Base-by-base conservation (phyloP, 2,797 vertebrate genomes). In the Centropyge bicolor region DNA sequence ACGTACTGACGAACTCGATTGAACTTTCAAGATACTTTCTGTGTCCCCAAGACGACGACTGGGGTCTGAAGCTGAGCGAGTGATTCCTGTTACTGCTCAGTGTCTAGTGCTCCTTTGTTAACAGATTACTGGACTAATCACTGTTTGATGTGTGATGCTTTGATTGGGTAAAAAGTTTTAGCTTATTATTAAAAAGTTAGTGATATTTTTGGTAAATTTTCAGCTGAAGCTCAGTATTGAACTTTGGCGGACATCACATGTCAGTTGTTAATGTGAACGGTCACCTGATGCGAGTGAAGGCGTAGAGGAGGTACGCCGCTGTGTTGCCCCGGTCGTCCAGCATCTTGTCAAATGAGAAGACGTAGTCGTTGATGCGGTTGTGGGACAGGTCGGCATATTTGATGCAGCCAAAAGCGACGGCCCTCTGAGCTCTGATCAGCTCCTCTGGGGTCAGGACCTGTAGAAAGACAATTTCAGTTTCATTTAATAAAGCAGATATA, bases 321-420 rank as follows among this genome's bases (percentile, higher is more conserved):
- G 98, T 99, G 92, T 99, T 99, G 48, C 98, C 98, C 74, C 97
- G 90, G 94, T 99, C 98, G 8, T 99, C 98, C 86, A 99, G 92
- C 98, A 99, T 99, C 93, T 99, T 99, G 94, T 99, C 98, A 14
- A 99, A 99, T 43, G 98, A 98, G 94, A 99, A 99, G 52, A 99
- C 89, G 24, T 99, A 99, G 92, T 99, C 98, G 16, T 99, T 99
- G 87, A 97, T 94, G 70, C 98, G 96, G 88, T 98, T 99, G 93
- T 99, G 97, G 14, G 96, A 98, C 17, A 99, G 96, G 88, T 99
- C 98, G 20, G 98, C 97, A 0, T 99, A 99, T 65, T 97, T 99
- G 83, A 99, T 97, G 80, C 98, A 99, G 27, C 98, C 98, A 5
- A 98, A 99, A 0, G 98, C 97, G 0, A 99, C 97, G 0, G 98